Evolutionary conservation across 2,888 invertebrate species (phyloP).

Genomic region (Panopea generosa): DNA sequence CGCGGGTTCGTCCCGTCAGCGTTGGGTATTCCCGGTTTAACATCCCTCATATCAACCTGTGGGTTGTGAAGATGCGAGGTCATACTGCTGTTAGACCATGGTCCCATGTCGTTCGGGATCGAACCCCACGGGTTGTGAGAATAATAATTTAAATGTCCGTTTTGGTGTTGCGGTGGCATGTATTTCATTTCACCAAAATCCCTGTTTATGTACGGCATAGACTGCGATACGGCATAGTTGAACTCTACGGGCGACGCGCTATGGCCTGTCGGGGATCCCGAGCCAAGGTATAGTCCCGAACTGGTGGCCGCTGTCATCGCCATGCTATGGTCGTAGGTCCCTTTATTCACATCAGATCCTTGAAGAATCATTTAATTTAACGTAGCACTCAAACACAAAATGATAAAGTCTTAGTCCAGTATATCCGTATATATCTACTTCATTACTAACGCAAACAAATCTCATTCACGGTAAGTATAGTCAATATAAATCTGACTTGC

Average conservation of each 20-base stretch:
- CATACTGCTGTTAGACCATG: slow-evolving; percentile 88
- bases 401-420: slow-evolving; percentile 22
- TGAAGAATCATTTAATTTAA: slow-evolving; percentile 58
- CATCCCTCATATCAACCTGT: slow-evolving; percentile 86
- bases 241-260: slow-evolving; percentile 86
- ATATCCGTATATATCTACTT: slow-evolving; percentile 40
- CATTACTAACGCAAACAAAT: slow-evolving; percentile 55
- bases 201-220: slow-evolving; percentile 78
- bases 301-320: slow-evolving; percentile 95
- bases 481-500: slow-evolving; percentile 70
- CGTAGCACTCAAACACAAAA: slow-evolving; percentile 23
- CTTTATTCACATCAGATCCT: slow-evolving; percentile 50
- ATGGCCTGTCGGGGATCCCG: slow-evolving; percentile 92
- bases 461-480: slow-evolving; percentile 59
- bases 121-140: slow-evolving; percentile 92
- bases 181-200: slow-evolving; percentile 74
- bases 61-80: slow-evolving; percentile 85
- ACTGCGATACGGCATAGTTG: slow-evolving; percentile 82
- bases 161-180: slow-evolving; percentile 92
- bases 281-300: slow-evolving; percentile 90
- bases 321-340: slow-evolving; percentile 51
- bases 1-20: slow-evolving; percentile 68
- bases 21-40: slow-evolving; percentile 83
- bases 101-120: slow-evolving; percentile 85
- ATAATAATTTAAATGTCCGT: slow-evolving; percentile 73